A percentile compares a stretch with the other conserved stretches of the same genome.
phyloP scores from a whole-genome alignment of 1,140 invertebrate species.

The Scaptodrosophila lebanonensis region DNA sequence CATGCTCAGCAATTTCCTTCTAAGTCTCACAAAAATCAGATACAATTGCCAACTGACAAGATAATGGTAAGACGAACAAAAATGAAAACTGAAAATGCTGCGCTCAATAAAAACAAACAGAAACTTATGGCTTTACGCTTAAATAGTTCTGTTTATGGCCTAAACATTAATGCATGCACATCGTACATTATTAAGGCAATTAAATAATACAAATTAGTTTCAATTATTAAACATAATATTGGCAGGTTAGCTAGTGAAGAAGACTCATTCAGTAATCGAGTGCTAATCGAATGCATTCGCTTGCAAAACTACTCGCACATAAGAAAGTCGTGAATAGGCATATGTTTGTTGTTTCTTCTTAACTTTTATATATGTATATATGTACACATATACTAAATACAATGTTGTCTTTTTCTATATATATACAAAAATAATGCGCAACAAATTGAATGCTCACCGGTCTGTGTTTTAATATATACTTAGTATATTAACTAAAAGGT shows the following conservation, averaged over 20 bases:
- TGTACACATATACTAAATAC: constrained; percentile 40
- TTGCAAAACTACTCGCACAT: constrained; percentile 22
- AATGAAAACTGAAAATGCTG: constrained; percentile 17
- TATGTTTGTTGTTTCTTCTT: background rate
- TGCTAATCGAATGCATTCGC: constrained; percentile 14
- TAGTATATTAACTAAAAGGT: constrained; percentile 2
- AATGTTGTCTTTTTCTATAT: constrained; percentile 30
- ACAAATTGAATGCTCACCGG: no score
- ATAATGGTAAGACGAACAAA: background rate
- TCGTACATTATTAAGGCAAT: constrained; percentile 12
- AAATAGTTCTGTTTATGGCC: constrained; percentile 27
- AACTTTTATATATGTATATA: constrained; percentile 14
- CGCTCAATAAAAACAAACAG: no score
- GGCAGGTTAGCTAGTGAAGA: constrained; percentile 62
- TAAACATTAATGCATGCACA: constrained; percentile 28
- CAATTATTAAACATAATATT: constrained; percentile 45
- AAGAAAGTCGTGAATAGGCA: constrained; percentile 21
- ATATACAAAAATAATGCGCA: constrained; percentile 57
- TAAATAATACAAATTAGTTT: constrained; percentile 14
- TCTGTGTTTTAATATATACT: constrained; percentile 7
- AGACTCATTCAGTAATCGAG: constrained; percentile 59
- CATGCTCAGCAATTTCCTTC: constrained; percentile 48
- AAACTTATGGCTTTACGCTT: constrained; percentile 24
- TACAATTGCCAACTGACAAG: constrained; percentile 6
- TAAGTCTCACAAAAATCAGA: constrained; percentile 4